Evolutionary conservation across 2,888 invertebrate species (phyloP), one percentile per base, ranked within the genome.

Genomic region (Cheilosia vernalis): DNA sequence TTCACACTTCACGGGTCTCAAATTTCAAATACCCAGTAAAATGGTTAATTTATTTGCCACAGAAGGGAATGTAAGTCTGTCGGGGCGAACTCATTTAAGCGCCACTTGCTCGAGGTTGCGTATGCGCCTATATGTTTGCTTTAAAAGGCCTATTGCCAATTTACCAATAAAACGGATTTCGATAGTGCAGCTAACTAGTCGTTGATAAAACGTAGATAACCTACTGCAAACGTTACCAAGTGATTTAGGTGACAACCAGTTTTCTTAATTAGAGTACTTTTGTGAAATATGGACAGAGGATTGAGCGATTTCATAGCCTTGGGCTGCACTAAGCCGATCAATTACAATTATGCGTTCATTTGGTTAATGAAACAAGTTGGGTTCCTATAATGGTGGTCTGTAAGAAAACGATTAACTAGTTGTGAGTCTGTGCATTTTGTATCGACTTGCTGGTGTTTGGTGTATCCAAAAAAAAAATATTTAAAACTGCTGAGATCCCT

Each of bases 71-170:
- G 77, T 70, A 64, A 33, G n/a, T 37, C 66, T 60, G 55, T 72
- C 77, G 72, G 55, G 55, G 58, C 72, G 67, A 83, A 44, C 67
- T 63, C 72, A 74, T 79, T 83, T 79, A 67, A 72, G 61, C 79
- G 72, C 72, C 79, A 73, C 53, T 70, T 42, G 63, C 63, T 44
- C 72, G 79, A 73, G 83, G 83, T 27, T 83, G 55, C 55, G 42
- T 19, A 9, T 30, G 30, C 7, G 9, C 2, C 10, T 49, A 2
- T 27, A 2, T 13, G 33, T 44, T 76, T 61, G 19, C 44, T 33
- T 72, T 42, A 63, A 56, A 61, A 15, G 21, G 21, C 37, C 55
- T 47, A 56, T 33, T 56, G 56, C 56, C 66, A 55, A 19, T 55
- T 27, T 17, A 30, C 27, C 7, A 63, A 42, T 47, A 55, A 19